Base-by-base conservation (phyloP, 2,888 invertebrate genomes). In the Philhelius pedissequus region DNA sequence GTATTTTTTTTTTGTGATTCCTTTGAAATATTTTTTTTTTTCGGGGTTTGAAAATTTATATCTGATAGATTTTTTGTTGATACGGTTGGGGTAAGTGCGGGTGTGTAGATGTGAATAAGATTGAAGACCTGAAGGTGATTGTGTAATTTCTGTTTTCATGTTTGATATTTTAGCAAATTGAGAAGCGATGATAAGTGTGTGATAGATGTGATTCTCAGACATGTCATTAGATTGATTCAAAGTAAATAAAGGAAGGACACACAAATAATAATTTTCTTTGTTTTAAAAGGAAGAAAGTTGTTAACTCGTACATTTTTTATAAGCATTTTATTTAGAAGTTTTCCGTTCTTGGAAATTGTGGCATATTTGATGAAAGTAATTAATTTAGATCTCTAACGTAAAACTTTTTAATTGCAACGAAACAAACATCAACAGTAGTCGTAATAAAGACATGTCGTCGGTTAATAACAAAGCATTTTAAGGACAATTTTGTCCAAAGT, bases 21-120 rank as follows among this genome's bases (percentile, higher is more conserved):
- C 27, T 69, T 62, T 64, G 27, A 60, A 50, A 60, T 48, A n/a
- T 22, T 66, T n/a, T 48, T 71, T 48, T 71, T 45, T 18, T 18
- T 30, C 1, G 13, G 9, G 43, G 38, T 66, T 64, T 40, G 40
- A 25, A 25, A 25, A 48, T 32, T 56, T 68, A 58, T 68, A 15
- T 45, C 50, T 69, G 76, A 76, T 76, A 50, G 75, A 76, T 58
- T 58, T 64, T 56, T 56, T 48, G 11, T 22, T 54, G 56, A 45
- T 75, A 25, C 27, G 52, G 6, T 56, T n/a, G n/a, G 20, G 13
- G 20, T 30, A 13, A n/a, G n/a, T n/a, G 13, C 4, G 13, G 13
- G n/a, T n/a, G n/a, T n/a, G n/a, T n/a, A 6, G 18, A 2, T 56
- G 56, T 32, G 22, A 35, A 56, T 20, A 20, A 56, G 32, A 32